Percentiles rank a stretch among this genome's conserved stretches.
Evolutionary conservation across 2,888 invertebrate species (phyloP).

Genomic region (Campoplex nolae): DNA sequence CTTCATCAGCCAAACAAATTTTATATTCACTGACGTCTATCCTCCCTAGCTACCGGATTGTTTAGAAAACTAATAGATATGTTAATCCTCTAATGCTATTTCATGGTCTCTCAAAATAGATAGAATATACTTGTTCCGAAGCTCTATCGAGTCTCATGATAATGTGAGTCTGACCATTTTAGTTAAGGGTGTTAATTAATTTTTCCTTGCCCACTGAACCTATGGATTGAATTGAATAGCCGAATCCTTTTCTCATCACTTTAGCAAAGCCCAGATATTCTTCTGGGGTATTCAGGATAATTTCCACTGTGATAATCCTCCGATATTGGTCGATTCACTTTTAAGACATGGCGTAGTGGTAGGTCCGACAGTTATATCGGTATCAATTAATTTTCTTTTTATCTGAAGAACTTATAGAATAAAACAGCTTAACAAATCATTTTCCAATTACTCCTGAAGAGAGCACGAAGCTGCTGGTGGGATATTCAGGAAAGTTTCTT

Average conservation of each 20-base stretch:
- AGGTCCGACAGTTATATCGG: not conserved
- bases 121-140: too few relatives aligned
- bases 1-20: not conserved
- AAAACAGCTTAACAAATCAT: slow-evolving; percentile 64
- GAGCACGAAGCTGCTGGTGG: not conserved
- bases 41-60: not conserved
- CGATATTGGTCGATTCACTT: not conserved
- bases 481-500: slow-evolving; percentile 29
- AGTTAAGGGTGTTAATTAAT: not conserved
- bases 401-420: slow-evolving; percentile 21
- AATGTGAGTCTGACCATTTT: not conserved
- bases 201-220: not conserved
- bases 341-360: not conserved
- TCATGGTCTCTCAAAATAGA: not conserved
- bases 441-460: slow-evolving; percentile 46
- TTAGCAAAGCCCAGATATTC: not conserved
- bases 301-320: not conserved
- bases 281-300: not conserved
- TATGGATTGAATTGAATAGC: not conserved
- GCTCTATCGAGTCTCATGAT: too few relatives aligned
- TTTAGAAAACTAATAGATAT: not conserved
- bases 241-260: not conserved
- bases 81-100: not conserved
- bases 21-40: not conserved
- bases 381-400: slow-evolving; percentile 17